phyloP scores from a whole-genome alignment of 2,113 vertebrate species.

The Vanacampus margaritifer region DNA sequence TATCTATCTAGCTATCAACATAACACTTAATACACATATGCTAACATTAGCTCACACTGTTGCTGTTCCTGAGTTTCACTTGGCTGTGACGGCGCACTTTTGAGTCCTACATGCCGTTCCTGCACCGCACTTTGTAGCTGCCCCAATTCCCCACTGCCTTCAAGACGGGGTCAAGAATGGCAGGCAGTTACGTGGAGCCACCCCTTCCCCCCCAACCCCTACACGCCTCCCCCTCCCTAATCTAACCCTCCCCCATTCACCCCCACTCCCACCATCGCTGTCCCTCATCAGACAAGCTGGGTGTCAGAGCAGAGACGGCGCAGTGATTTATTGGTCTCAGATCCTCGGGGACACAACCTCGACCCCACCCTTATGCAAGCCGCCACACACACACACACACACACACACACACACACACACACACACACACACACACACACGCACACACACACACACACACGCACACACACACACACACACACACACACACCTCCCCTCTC shows the following conservation, averaged over 20 bases:
- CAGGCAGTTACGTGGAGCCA: constrained; percentile 47
- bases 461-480: constrained; percentile 8
- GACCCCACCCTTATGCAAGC: constrained; percentile 10
- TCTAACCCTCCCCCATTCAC: neutral
- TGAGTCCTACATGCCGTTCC: neutral
- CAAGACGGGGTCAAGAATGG: constrained; percentile 29
- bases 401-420: constrained; percentile 11
- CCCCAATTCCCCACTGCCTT: constrained; percentile 1
- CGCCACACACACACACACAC: constrained; percentile 3
- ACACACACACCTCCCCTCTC: constrained; percentile 44
- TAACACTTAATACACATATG: too few species aligned
- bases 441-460: constrained; percentile 4
- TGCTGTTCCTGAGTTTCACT: neutral
- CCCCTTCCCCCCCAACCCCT: neutral
- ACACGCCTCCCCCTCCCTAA: neutral
- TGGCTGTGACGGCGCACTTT: neutral
- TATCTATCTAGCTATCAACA: too few species aligned
- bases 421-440: constrained; percentile 12
- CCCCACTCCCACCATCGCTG: constrained; percentile 18
- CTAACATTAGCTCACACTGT: too few species aligned
- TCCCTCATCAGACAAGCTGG: constrained; percentile 70
- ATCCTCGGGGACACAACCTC: constrained; percentile 54
- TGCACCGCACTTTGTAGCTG: neutral
- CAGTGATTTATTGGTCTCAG: constrained; percentile 74
- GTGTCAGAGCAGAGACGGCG: constrained; percentile 70